These are phyloP conservation scores for Argyrosomus japonicus DNA, from an alignment of 2,113 vertebrate genomes.

Conservation along the genomic window DNA sequence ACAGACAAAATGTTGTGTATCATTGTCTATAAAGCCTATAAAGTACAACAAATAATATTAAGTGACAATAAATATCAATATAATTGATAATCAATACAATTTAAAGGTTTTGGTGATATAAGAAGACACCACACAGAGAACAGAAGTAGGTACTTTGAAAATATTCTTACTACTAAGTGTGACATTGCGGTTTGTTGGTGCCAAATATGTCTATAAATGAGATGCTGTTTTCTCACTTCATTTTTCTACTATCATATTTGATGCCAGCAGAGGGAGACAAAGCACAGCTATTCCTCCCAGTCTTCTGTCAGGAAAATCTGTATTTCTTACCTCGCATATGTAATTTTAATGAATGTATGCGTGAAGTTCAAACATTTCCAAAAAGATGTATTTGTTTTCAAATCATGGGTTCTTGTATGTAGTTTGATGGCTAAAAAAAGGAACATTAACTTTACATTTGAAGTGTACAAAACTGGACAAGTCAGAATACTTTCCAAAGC, in stretches of 20 bases:
- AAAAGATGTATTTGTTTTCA: no score
- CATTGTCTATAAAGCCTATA: background rate
- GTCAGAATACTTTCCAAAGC: no score
- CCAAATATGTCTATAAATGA: background rate
- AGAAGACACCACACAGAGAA: background rate
- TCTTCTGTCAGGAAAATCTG: background rate
- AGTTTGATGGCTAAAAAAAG: background rate
- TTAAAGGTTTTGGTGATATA: background rate
- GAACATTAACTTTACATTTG: background rate
- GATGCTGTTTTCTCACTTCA: background rate
- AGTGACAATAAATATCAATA: background rate
- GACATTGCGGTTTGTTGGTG: background rate
- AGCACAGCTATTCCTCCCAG: background rate
- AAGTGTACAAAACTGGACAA: no score
- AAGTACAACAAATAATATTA: background rate
- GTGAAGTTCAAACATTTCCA: no score
- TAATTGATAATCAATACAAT: no score
- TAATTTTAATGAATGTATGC: no score
- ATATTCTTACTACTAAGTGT: background rate
- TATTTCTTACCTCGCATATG: no score
- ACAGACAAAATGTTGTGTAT: background rate
- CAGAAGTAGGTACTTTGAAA: background rate
- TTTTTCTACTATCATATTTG: background rate
- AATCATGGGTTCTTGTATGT: background rate
- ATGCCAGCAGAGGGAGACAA: constrained; percentile 63